Evolutionary conservation across 2,113 vertebrate genomes (phyloP).

Genomic region (Benitochromis conjunctus): DNA sequence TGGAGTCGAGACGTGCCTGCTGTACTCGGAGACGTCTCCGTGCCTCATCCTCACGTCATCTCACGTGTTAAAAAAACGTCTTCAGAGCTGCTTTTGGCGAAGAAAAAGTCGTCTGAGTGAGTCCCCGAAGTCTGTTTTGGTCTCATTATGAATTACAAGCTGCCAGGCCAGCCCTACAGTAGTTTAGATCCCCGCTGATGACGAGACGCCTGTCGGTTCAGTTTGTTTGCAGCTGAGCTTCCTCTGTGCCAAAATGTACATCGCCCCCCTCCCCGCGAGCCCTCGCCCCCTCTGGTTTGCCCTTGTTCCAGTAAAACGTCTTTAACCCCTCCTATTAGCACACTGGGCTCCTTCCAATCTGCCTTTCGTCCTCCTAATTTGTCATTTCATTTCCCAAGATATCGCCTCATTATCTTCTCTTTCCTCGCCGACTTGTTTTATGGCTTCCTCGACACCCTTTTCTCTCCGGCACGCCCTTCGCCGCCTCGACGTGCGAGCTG

Average conservation of each 20-base stretch:
- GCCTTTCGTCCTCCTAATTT: constrained; percentile 32
- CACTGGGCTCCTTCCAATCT: constrained; percentile 36
- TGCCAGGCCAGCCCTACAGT: neutral
- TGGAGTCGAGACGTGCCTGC: neutral
- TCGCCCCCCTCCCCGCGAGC: neutral
- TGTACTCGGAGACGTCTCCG: neutral
- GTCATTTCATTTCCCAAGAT: constrained; percentile 53
- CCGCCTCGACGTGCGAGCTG: neutral
- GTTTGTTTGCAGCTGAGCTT: neutral
- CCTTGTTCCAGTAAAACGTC: constrained; percentile 51
- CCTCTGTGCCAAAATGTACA: neutral
- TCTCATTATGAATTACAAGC: neutral
- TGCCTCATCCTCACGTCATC: neutral
- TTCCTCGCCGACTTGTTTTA: neutral
- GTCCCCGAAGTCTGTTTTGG: neutral
- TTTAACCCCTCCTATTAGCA: constrained; percentile 46
- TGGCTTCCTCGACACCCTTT: constrained; percentile 13
- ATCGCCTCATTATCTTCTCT: constrained; percentile 41
- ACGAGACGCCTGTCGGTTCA: neutral
- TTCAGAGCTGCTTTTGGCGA: neutral
- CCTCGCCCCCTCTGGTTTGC: constrained; percentile 11
- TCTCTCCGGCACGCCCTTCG: neutral
- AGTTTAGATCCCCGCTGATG: neutral
- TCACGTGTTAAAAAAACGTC: neutral
- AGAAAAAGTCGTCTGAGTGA: neutral